Evolutionary conservation across 2,113 vertebrate genomes (phyloP).

Genomic region (Smithornis capensis): DNA sequence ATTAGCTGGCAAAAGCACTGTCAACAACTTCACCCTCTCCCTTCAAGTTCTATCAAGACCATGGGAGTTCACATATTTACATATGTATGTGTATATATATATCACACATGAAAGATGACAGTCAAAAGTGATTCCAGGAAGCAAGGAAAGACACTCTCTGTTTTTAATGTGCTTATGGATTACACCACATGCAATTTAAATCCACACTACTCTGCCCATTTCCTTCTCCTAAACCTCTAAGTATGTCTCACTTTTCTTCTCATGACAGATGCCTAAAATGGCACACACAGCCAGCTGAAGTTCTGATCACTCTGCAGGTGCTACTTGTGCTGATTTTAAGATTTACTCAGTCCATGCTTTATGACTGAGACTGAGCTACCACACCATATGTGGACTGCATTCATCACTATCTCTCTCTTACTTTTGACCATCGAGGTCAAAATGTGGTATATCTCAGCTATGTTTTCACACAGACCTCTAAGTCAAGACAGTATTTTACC

Average conservation of each 20-base stretch:
- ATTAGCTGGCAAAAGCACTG: not conserved
- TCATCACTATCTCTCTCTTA: not conserved
- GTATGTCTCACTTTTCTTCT: not conserved
- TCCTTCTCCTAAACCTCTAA: not conserved
- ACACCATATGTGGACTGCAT: not conserved
- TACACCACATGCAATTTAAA: not conserved
- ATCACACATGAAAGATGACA: not conserved
- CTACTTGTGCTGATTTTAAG: not conserved
- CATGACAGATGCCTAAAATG: not conserved
- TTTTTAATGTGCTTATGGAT: not conserved
- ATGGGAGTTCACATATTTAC: not conserved
- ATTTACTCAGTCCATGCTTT: not conserved
- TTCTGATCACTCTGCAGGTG: not conserved
- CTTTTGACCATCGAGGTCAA: not conserved
- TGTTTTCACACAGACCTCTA: not conserved
- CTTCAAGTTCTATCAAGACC: not conserved
- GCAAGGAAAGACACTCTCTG: not conserved
- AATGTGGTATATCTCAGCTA: not conserved
- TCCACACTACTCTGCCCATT: not conserved
- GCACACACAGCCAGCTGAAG: not conserved
- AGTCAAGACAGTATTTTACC: not conserved
- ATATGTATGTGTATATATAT: fast-evolving
- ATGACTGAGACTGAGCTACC: not conserved
- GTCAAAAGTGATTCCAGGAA: not conserved
- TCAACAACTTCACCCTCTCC: not conserved